A percentile compares a stretch with the other conserved stretches of the same genome.
Evolutionary conservation across 2,888 invertebrate species (phyloP).

Genomic region (Drosophila aldrichi): DNA sequence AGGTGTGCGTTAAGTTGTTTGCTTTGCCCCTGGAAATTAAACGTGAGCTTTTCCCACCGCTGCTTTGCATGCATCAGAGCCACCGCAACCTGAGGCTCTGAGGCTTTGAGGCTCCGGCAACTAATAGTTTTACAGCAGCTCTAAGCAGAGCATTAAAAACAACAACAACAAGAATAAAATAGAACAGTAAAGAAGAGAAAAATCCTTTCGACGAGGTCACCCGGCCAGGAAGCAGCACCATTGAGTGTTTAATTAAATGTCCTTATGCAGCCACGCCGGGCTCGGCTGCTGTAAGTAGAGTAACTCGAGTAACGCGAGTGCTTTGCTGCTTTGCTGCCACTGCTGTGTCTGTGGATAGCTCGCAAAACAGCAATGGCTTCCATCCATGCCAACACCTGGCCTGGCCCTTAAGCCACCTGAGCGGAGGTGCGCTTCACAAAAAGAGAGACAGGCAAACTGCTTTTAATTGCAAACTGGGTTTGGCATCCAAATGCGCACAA

Average conservation of each 20-base stretch:
- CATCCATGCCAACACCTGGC: not conserved
- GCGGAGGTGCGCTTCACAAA: not conserved
- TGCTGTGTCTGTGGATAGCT: slow-evolving; percentile 8
- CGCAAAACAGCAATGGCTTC: slow-evolving; percentile 31
- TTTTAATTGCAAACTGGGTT: slow-evolving; percentile 35
- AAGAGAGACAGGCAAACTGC: slow-evolving; percentile 12
- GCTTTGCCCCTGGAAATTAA: slow-evolving; percentile 38
- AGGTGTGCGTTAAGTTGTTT: slow-evolving; percentile 59
- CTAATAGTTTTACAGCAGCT: slow-evolving; percentile 36
- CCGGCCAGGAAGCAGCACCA: slow-evolving; percentile 19
- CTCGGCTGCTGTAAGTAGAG: slow-evolving; percentile 19
- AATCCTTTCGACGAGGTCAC: slow-evolving; percentile 13
- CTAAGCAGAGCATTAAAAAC: slow-evolving; percentile 4
- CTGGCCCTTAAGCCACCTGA: slow-evolving; percentile 10
- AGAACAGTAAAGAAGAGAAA: slow-evolving; percentile 2
- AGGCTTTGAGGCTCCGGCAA: slow-evolving; percentile 21
- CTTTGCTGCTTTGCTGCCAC: slow-evolving; percentile 8
- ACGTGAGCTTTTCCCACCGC: slow-evolving; percentile 17
- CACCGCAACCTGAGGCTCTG: slow-evolving; percentile 12
- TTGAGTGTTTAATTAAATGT: slow-evolving; percentile 59
- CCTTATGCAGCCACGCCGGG: slow-evolving; percentile 36
- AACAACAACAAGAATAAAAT: not conserved
- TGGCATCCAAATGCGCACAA: not conserved
- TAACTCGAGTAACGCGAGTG: slow-evolving; percentile 25
- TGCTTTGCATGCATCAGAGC: slow-evolving; percentile 13